Conservation (phyloP, 1,140 invertebrate species). For the Drosophila triauraria region DNA sequence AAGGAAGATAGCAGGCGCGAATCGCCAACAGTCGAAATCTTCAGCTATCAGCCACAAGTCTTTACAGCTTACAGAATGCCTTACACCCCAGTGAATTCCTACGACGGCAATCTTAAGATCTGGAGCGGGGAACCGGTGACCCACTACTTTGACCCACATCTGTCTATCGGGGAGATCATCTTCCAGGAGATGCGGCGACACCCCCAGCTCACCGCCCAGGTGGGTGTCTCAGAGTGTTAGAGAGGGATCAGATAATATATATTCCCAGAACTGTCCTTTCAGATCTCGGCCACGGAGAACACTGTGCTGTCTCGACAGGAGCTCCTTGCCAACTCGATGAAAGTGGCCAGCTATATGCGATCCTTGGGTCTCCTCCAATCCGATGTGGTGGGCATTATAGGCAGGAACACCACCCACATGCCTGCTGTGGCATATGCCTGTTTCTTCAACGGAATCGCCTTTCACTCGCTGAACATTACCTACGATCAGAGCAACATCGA, state of each 20-base stretch:
- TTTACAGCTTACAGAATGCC: slow-evolving; percentile 12
- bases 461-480: slow-evolving; percentile 59
- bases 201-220: slow-evolving; percentile 63
- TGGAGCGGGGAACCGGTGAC: slow-evolving; percentile 28
- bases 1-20: background rate
- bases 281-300: slow-evolving; percentile 69
- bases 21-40: slow-evolving; percentile 10
- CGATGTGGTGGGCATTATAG: slow-evolving; percentile 69
- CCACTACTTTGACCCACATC: slow-evolving; percentile 26
- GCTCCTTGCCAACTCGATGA: slow-evolving; percentile 54
- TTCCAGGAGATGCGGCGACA: slow-evolving; percentile 67
- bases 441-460: slow-evolving; percentile 72
- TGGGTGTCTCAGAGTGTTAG: slow-evolving; percentile 3
- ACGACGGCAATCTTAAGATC: slow-evolving; percentile 47
- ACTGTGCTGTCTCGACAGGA: slow-evolving; percentile 55
- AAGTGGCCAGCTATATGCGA: slow-evolving; percentile 58
- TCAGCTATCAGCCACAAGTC: background rate
- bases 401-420: slow-evolving; percentile 66
- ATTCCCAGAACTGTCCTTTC: background rate
- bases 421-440: slow-evolving; percentile 62
- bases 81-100: slow-evolving; percentile 24
- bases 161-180: slow-evolving; percentile 30
- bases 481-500: slow-evolving; percentile 58
- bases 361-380: slow-evolving; percentile 45
- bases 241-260: background rate